Base-by-base conservation (phyloP, 2,888 invertebrate genomes). In the Litoditis marina region DNA sequence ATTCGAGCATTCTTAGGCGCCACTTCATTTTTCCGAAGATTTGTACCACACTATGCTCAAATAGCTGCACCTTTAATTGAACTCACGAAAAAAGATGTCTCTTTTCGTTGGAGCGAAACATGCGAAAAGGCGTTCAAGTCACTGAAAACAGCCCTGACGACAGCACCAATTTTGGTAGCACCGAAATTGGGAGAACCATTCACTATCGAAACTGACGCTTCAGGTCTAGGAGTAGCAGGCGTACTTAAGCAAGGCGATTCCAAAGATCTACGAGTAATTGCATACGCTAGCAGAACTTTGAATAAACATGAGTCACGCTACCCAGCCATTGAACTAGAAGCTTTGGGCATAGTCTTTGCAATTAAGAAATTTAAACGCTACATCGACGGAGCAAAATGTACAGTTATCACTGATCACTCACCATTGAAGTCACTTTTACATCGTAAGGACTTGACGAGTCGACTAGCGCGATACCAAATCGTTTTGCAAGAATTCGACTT, bases 1-100 rank as follows among this genome's bases (percentile, higher is more conserved):
- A 55, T 70, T 4, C 22, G 63, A 52, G 34, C 34, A 22, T 74
- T 62, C 32, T n/a, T 69, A 2, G 68, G 71, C 36, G 25, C 59
- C 8, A 16, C 49, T 0, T n/a, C 32, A 4, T 71, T 57, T 51
- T 64, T 61, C 19, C 57, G 69, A 16, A 13, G 57, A 16, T 68
- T 71, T 55, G 54, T 71, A 30, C 1, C 13, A 1, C 57, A 65
- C 25, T 71, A 50, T 42, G 47, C 68, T 2, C 42, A 31, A 19
- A 60, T 56, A 1, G 68, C 66, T 4, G 44, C 34, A 4, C 66
- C 66, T 0, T 44, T 68, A 4, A 22, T 39, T 13, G 44, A 66
- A 11, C 52, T 68, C 22, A 59, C 62, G 6, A 59, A 54, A 22
- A 51, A 63, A 28, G 57, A 63, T 16, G 11, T 13, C 1, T n/a